Evolutionary conservation across 2,888 invertebrate species (phyloP), one percentile per base, ranked within the genome.

Genomic region (Pediacus dermestoides): DNA sequence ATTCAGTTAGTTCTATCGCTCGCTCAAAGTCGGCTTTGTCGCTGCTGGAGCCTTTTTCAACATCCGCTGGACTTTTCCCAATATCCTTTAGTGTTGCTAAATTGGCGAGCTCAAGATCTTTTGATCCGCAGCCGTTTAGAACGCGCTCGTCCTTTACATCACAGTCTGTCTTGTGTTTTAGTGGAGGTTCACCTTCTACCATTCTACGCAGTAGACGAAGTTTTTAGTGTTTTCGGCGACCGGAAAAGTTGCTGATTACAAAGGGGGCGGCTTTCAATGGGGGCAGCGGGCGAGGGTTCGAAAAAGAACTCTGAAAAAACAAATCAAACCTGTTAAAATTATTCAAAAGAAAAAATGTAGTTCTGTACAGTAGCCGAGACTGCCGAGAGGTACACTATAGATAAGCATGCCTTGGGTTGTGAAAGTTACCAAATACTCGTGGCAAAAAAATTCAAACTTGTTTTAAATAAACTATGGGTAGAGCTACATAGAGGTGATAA

Each of bases 131-230:
- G 75, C 85, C 87, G 81, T 85, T 88, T 68, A 77, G 70, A 74
- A 81, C 80, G 73, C 78, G 80, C 75, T 84, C 83, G 76, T 80
- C 81, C 77, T 84, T 88, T 85, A 87, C 87, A 87, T 88, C 85
- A 84, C 84, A 82, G 78, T 83, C 85, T 85, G 52, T 53, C 50
- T 63, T 62, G 53, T 81, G 80, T 78, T 83, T 85, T 72, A 79
- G 76, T 70, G 78, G 78, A 74, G 80, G 79, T 77, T 85, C 87
- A 85, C 84, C 80, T 85, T 88, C 87, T 87, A 88, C 87, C 87
- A 88, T 88, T 84, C 87, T 88, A 88, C 66, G 75, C 64, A 73
- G 60, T 68, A 58, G 53, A 47, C 54, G 47, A 46, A 48, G 45
- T 43, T 44, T 47, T 45, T 46, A 26, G 45, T 45, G 50, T 38